Evolutionary conservation across 2,113 vertebrate species (phyloP), one percentile per base, ranked within the genome.

Genomic region (Phrynosoma platyrhinos): DNA sequence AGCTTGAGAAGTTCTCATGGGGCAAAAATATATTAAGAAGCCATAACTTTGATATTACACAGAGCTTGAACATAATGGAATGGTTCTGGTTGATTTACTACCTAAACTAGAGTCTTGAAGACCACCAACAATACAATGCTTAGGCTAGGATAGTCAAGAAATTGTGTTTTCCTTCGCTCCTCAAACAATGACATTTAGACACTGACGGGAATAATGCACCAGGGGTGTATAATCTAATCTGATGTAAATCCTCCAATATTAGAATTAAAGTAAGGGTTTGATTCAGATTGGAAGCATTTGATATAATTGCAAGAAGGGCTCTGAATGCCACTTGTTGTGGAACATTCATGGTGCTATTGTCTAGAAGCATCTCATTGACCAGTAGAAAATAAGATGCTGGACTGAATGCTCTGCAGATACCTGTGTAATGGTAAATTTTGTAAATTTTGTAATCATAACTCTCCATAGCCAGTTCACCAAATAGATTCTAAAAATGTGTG

Each of bases 41-140:
- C 77, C 83, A 52, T n/a, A 78, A 32, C 23, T 91, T 80, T 89
- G 90, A 94, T 58, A 69, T 83, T 90, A 32, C 69, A 83, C 91
- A 94, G 94, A 72, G 66, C 27, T n/a, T 40, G 40, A 84, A 77
- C 71, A 92, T 88, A 91, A 86, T 13, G 72, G 55, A 81, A 80
- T 87, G 52, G 36, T 80, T 81, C 69, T 40, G 32, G 14, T 81
- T 36, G 52, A 87, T 87, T 80, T 87, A 87, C n/a, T 79, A 80
- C 25, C 32, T 5, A 72, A 71, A 52, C 52, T 40, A 14, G 69
- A 30, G 68, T n/a, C 53, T 36, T 77, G 36, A 83, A 77, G 58
- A 32, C 71, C 55, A 76, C 40, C 80, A 77, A 21, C 25, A 55
- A 40, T 55, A 5, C 21, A 88, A 68, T 18, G 18, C 5, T 66